Evolutionary conservation across 2,888 invertebrate species (phyloP).

Genomic region (Beris chalybata): DNA sequence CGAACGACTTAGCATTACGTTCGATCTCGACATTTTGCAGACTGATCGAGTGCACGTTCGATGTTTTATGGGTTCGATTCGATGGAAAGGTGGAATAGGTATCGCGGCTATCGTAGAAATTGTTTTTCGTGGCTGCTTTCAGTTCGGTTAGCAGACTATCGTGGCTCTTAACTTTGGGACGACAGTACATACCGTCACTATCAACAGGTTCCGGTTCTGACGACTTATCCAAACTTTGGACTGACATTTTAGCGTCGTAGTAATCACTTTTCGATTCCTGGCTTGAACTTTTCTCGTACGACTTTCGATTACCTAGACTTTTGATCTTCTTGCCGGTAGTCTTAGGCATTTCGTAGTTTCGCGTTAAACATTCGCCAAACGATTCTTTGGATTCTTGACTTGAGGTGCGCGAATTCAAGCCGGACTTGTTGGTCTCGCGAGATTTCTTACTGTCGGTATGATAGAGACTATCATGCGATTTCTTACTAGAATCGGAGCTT

Average conservation of each 20-base stretch:
- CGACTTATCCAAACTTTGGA: conserved; percentile 37
- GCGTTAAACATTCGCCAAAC: conserved; percentile 53
- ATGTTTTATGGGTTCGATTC: conserved; percentile 61
- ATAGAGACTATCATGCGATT: conserved; percentile 66
- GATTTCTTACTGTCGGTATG: conserved; percentile 69
- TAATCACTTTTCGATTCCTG: conserved; percentile 72
- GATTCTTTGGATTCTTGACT: conserved; percentile 65
- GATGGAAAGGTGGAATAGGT: conserved; percentile 66
- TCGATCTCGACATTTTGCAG: conserved; percentile 73
- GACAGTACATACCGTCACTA: conserved; percentile 44
- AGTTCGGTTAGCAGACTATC: conserved; percentile 63
- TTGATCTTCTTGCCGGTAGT: conserved; percentile 56
- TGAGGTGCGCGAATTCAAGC: conserved; percentile 63
- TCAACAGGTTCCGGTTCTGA: conserved; percentile 42
- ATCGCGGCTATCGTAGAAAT: conserved; percentile 62
- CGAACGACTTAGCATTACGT: conserved; percentile 58
- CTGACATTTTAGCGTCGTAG: conserved; percentile 64
- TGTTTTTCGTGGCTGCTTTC: conserved; percentile 50
- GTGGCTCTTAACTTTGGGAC: conserved; percentile 61
- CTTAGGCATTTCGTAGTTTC: conserved; percentile 59
- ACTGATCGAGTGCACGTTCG: conserved; percentile 69
- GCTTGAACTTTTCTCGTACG: conserved; percentile 66
- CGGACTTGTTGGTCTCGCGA: conserved; percentile 64
- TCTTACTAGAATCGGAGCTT: conserved; percentile 68
- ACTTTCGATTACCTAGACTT: conserved; percentile 49